These are phyloP conservation scores for Bombus affinis DNA, from an alignment of 1,140 invertebrate genomes.

Conservation along the genomic window DNA sequence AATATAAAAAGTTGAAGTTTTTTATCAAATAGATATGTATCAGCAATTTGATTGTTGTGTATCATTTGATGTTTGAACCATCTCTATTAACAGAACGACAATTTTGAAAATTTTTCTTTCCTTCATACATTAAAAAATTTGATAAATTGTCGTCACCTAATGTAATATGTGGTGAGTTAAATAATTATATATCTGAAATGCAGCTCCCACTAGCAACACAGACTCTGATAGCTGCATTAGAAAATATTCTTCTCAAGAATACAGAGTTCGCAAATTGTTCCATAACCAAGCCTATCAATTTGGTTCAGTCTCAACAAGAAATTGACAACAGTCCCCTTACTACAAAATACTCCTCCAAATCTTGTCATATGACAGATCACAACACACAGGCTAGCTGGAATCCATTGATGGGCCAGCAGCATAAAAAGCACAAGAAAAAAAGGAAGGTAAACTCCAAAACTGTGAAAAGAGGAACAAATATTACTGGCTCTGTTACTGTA, in stretches of 20 bases:
- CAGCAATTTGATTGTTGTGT: constrained; percentile 52
- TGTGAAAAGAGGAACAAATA: constrained; percentile 62
- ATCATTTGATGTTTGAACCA: constrained; percentile 34
- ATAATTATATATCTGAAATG: constrained; percentile 68
- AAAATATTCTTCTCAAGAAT: constrained; percentile 75
- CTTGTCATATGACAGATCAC: constrained; percentile 74
- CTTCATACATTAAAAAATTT: background rate
- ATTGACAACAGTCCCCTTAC: constrained; percentile 72
- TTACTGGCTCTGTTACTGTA: constrained; percentile 64
- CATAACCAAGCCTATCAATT: constrained; percentile 70
- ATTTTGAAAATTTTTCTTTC: constrained; percentile 57
- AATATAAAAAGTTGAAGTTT: constrained; percentile 19
- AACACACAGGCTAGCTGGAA: constrained; percentile 75
- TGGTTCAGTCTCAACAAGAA: constrained; percentile 73
- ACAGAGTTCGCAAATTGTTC: constrained; percentile 75
- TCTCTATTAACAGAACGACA: constrained; percentile 48
- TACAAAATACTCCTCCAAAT: constrained; percentile 76
- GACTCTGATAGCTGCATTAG: constrained; percentile 76
- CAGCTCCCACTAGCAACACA: constrained; percentile 73
- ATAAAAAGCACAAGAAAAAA: constrained; percentile 80
- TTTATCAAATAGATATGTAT: constrained; percentile 21
- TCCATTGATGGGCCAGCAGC: constrained; percentile 75
- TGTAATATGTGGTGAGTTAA: constrained; percentile 37
- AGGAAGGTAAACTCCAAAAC: constrained; percentile 76
- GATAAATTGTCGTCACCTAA: constrained; percentile 58